Evolutionary conservation across 2,797 vertebrate species (phyloP).

Genomic region (Hippocampus kuda): DNA sequence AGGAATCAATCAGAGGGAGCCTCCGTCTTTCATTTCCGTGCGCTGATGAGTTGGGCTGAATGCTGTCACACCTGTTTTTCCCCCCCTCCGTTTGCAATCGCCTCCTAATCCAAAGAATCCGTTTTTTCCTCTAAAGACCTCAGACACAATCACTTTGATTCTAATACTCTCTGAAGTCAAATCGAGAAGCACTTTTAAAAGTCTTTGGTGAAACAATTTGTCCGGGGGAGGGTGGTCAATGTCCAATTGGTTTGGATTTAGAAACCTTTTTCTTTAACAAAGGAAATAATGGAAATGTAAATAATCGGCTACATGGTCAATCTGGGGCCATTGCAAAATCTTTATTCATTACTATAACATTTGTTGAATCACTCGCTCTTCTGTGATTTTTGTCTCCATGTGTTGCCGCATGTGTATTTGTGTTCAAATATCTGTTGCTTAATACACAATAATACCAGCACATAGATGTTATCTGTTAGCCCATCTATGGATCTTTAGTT

Average conservation of each 20-base stretch:
- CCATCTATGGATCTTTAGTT: neutral
- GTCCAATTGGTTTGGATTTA: neutral
- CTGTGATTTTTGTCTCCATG: neutral
- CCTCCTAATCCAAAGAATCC: neutral
- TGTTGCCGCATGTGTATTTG: too few species aligned
- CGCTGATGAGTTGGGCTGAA: neutral
- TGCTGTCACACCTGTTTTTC: neutral
- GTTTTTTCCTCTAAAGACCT: neutral
- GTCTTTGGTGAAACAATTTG: neutral
- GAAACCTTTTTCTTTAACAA: neutral
- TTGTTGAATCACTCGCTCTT: too few species aligned
- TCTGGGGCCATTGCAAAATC: neutral
- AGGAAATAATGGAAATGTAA: neutral
- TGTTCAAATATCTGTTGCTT: too few species aligned
- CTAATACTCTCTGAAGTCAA: neutral
- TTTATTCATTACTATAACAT: neutral
- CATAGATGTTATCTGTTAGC: neutral
- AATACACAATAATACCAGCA: neutral
- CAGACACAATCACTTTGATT: constrained; percentile 1
- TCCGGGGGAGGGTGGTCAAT: neutral
- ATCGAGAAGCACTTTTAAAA: neutral
- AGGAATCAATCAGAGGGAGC: neutral
- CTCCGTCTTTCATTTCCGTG: neutral
- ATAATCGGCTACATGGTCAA: neutral
- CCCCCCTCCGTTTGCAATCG: neutral